Base-by-base conservation (phyloP, 2,888 invertebrate genomes). In the Muschampia plurimacula region DNA sequence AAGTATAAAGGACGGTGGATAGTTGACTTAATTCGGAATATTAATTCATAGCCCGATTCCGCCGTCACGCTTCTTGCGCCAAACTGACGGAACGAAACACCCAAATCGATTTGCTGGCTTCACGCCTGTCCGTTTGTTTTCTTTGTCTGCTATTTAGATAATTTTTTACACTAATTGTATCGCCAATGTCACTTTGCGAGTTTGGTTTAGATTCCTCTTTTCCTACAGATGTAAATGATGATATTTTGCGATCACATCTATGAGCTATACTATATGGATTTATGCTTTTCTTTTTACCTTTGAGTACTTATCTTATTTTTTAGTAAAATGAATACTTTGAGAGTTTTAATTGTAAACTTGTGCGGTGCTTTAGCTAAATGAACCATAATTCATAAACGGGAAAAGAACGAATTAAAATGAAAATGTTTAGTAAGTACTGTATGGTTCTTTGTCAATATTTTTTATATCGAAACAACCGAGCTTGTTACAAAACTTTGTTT, bases 41-140 rank as follows among this genome's bases (percentile, higher is more conserved):
- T 75, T 69, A 73, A 75, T 77, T 74, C 75, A 74, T 74, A 69
- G 75, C 63, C 74, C 66, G 74, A 59, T 57, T 65, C 64, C 39
- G 75, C 75, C 77, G 80, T 80, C 81, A 83, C 83, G 82, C 78
- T 69, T 75, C 75, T 78, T 76, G 68, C 77, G 69, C 70, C 67
- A 77, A 81, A 75, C 73, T 72, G 77, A 82, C 79, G 82, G 80
- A 84, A 83, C 83, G 80, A 81, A 85, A 77, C 64, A 68, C 59
- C 62, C 72, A 71, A 83, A 85, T 84, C 80, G 81, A 84, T 83
- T 82, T 72, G 76, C 69, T 74, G 75, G 78, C 74, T 76, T 75
- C 79, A 83, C 83, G 84, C 74, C 75, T 84, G 85, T 84, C 84
- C 69, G 74, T 76, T 78, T 76, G 80, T 76, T 74, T 76, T 72